Evolutionary conservation across 2,888 invertebrate genomes (phyloP), one percentile per base, ranked within the genome.

Genomic region (Erebia ligea): DNA sequence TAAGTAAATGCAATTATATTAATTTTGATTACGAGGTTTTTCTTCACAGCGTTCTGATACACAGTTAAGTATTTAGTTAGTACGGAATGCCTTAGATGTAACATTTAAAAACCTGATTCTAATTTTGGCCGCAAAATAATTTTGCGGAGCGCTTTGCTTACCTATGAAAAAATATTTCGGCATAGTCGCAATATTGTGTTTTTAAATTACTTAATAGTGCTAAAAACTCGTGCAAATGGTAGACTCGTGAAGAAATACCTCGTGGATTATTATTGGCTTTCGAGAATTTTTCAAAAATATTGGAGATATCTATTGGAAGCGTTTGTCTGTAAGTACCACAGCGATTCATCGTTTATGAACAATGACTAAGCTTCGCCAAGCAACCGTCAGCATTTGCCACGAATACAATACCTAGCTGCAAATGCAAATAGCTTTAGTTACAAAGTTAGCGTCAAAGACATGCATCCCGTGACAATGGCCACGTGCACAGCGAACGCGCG

Each of bases 401-500:
- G 10, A 52, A 3, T 21, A 57, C 6, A 25, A 25, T 25, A 25
- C 21, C 17, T 54, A 54, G 54, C 54, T 25, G 56, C 56, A 57
- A n/a, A 19, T 54, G 54, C 19, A 11, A 19, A 54, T 54, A 54
- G 17, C 17, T 19, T 10, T 54, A 54, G 54, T 19, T 19, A 54
- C 54, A 54, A 52, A 8, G 8, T 9, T 54, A 17, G 54, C 54
- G 19, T 17, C 54, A 2, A 54, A 54, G n/a, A 21, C 25, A 6
- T 25, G 56, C 56, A 57, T 57, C 56, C 58, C 68, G 63, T 67
- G 65, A 63, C 15, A 61, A 63, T 58, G 25, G 52, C 52, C 74
- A 57, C 72, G 57, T 75, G 74, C 73, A 68, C 85, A 92, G 92
- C 92, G 75, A 75, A 79, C 78, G 85, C 84, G 71, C 84, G 90